Base-by-base conservation (phyloP, 2,888 invertebrate species). In the Drosophila neutralis region DNA sequence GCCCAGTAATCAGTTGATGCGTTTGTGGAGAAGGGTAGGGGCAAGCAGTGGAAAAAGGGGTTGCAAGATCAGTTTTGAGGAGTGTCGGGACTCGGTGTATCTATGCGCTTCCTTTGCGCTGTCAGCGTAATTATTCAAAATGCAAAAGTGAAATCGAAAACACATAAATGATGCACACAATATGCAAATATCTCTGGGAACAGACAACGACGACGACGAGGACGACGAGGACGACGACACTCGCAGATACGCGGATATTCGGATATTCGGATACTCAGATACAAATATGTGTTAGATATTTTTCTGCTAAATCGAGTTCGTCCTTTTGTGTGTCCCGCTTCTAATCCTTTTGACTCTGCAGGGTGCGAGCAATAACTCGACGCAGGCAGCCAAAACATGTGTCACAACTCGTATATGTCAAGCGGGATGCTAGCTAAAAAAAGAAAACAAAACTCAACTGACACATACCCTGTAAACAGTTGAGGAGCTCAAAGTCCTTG, bases 341-440 rank as follows among this genome's bases (percentile, higher is more conserved):
- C 71, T 87, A 88, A 87, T 87, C 87, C 84, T 86, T 90, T 86
- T 90, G 90, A 90, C 90, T 90, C 90, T 73, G 72, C 78, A 72
- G 89, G 84, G 84, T 90, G 82, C 84, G 87, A 79, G 78, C 67
- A 33, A 53, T 48, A 11, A 13, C 31, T 33, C 56, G 45, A 60
- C 80, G 71, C 65, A 69, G 57, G 61, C 59, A 64, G 48, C 64
- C 68, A 73, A 68, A 68, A 72, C 71, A 83, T 72, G 73, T 87
- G 87, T 87, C 87, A 89, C 85, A 87, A 87, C 89, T 75, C 59
- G 73, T 76, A 81, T 89, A 82, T 73, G 78, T 88, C 88, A 85
- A 74, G 42, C 24, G 2, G 5, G 10, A 4, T 21, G 15, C 13
- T 24, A 36, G 35, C 6, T 21, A 15, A 2, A 21, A 10, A 33